Base-by-base conservation (phyloP, 2,888 invertebrate species). In the Mellilla xanthometata region DNA sequence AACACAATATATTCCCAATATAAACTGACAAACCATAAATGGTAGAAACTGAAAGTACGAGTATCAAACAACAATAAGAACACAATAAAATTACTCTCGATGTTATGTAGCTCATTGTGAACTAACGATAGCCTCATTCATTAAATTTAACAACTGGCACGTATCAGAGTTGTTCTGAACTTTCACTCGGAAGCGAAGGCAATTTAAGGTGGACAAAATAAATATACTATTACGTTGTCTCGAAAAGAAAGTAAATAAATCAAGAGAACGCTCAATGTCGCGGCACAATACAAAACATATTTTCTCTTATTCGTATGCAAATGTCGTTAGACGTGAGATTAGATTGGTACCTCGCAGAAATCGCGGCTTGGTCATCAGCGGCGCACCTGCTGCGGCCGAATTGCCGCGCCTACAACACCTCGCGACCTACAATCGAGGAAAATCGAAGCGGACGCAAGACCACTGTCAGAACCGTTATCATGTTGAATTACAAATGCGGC, bases 401-500 rank as follows among this genome's bases (percentile, higher is more conserved):
- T 65, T 55, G 65, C 67, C 62, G 61, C 49, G 56, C 58, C 56
- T 62, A 7, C 7, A 24, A 7, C 24, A 2, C 76, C 62, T 72
- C 80, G 60, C 67, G 80, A 77, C 84, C 84, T 63, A 83, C 73
- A 83, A 78, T 68, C 63, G 54, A 60, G 62, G 68, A 65, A 65
- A 75, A 68, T 63, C 62, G 60, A 71, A 69, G 62, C 72, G 60
- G 72, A 71, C 77, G 78, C 77, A 70, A 75, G 72, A 75, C 68
- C 74, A 79, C 77, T 76, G 73, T 64, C 59, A 57, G 70, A 64
- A 83, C 87, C 87, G 88, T 88, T 87, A 88, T 72, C 76, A 73
- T 72, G 78, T 80, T 82, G 83, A 84, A 82, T 83, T 79, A 81
- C 81, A 81, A 85, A 85, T 85, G 74, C 63, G 72, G 67, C 65